Evolutionary conservation across 64 coral and sea anemone genomes (phyloP).

Genomic region (Dendronephthya gigantea): DNA sequence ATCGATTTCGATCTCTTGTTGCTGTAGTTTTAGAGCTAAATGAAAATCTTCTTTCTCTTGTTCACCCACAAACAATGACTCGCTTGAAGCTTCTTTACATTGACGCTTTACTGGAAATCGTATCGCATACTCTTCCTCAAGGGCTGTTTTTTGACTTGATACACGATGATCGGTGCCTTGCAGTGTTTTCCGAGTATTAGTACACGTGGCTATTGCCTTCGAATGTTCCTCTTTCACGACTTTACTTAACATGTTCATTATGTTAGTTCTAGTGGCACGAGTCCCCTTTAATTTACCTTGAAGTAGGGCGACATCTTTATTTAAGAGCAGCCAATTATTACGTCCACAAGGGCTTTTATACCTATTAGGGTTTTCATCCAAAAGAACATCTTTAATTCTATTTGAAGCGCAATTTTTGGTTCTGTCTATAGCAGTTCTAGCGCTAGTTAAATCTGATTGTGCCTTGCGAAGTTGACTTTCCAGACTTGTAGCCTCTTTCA

Average conservation of each 20-base stretch:
- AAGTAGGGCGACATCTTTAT: neutral
- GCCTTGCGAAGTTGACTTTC: neutral
- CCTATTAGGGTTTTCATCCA: neutral
- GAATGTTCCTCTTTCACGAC: neutral
- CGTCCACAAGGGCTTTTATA: neutral
- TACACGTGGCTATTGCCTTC: neutral
- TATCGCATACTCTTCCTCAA: conserved; percentile 39
- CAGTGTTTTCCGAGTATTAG: neutral
- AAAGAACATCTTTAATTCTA: neutral
- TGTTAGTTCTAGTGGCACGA: neutral
- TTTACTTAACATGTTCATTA: neutral
- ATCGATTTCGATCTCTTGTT: conserved; percentile 31
- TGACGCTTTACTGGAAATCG: conserved; percentile 14
- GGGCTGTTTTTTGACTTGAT: conserved; percentile 15
- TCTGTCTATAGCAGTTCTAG: neutral
- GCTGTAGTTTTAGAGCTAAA: conserved; percentile 25
- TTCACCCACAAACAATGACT: neutral
- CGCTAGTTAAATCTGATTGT: neutral
- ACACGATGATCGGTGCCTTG: conserved; percentile 13
- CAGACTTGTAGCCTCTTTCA: neutral
- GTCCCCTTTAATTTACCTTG: neutral
- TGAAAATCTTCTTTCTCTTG: conserved; percentile 28
- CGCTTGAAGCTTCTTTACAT: neutral
- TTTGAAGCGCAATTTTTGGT: neutral
- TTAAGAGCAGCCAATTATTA: neutral